These are phyloP conservation scores for Lacerta viridis DNA, from an alignment of 2,797 vertebrate species.

Conservation along the genomic window DNA sequence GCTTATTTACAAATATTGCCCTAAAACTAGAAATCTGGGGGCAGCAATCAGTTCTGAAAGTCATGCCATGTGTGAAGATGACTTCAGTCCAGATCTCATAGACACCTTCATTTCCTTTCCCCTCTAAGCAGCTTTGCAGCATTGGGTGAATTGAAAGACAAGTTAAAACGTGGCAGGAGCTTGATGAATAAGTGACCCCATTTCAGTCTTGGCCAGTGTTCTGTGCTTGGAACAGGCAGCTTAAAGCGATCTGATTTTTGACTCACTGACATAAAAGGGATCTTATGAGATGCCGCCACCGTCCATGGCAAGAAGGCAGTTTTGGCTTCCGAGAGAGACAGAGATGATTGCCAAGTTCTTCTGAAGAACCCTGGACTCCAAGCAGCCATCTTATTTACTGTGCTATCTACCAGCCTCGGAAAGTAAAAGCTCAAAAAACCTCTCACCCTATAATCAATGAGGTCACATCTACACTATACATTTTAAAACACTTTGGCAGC, in stretches of 20 bases:
- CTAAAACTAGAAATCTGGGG: not conserved
- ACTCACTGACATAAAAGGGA: conserved; percentile 61
- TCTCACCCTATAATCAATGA: too few relatives aligned
- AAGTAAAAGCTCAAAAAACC: not conserved
- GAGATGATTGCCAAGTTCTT: not conserved
- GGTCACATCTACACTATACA: too few relatives aligned
- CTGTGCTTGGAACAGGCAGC: conserved; percentile 49
- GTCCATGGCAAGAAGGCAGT: conserved; percentile 49
- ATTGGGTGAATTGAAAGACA: conserved; percentile 39
- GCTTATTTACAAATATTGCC: not conserved
- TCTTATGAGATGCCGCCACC: conserved; percentile 43
- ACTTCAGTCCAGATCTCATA: not conserved
- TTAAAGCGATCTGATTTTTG: conserved; percentile 51
- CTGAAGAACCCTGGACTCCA: not conserved
- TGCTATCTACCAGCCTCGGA: not conserved
- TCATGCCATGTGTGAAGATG: not conserved
- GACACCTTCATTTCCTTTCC: not conserved
- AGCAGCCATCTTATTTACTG: not conserved
- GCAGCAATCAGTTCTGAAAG: not conserved
- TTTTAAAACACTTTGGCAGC: too few relatives aligned
- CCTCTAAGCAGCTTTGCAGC: conserved; percentile 58
- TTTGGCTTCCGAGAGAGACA: conserved; percentile 16
- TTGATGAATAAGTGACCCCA: conserved; percentile 47
- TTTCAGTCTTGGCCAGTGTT: conserved; percentile 19
- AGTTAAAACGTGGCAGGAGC: conserved; percentile 49